Conservation (phyloP, 1,140 invertebrate genomes). For the Halyomorpha halys region DNA sequence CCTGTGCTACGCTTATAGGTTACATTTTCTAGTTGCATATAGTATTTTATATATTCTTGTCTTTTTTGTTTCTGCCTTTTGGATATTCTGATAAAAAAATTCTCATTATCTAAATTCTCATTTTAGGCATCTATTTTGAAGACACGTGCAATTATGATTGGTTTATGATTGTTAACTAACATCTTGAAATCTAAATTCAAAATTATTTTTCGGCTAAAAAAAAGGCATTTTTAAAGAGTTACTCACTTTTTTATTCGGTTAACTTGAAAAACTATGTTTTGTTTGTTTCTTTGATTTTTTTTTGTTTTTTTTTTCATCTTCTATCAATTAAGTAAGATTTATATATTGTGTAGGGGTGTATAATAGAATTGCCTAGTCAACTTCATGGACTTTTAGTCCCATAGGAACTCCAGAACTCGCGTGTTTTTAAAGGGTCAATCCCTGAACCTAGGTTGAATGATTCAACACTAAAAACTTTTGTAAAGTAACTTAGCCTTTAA, state of each 20-base stretch:
- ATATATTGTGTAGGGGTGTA: constrained; percentile 22
- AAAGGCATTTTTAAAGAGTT: background rate
- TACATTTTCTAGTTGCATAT: constrained; percentile 18
- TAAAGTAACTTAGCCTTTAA: constrained; percentile 27
- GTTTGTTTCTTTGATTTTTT: background rate
- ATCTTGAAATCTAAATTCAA: background rate
- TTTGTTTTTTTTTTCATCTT: constrained; percentile 20
- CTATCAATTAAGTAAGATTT: constrained; percentile 19
- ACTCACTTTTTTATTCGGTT: background rate
- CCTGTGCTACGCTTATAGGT: constrained; percentile 27
- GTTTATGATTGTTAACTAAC: no score
- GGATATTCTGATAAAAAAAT: no score
- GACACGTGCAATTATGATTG: background rate
- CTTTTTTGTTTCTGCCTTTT: constrained; percentile 12
- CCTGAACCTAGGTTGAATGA: constrained; percentile 26
- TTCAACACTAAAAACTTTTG: constrained; percentile 25
- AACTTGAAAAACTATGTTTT: background rate
- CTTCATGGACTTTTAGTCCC: constrained; percentile 16
- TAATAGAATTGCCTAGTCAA: constrained; percentile 28
- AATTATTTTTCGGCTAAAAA: background rate
- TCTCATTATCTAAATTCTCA: constrained; percentile 12
- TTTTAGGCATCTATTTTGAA: constrained; percentile 23
- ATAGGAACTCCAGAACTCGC: constrained; percentile 29
- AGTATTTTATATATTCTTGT: constrained; percentile 1
- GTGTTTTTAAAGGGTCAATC: constrained; percentile 24